Conservation (phyloP, 2,113 vertebrate genomes). For the Coreoperca whiteheadi region DNA sequence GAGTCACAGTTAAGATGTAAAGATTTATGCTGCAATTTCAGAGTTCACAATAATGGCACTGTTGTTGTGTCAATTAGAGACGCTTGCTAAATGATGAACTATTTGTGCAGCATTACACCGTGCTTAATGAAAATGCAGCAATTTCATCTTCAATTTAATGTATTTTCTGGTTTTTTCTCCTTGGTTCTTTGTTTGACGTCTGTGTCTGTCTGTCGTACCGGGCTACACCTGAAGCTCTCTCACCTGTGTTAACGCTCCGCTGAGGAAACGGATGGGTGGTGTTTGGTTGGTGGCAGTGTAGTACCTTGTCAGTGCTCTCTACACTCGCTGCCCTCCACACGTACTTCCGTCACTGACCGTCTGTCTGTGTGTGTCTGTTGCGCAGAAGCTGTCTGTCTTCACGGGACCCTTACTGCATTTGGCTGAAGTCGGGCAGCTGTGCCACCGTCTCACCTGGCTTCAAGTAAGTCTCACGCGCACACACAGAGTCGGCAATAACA, state of each 20-base stretch:
- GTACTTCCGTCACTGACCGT: constrained; percentile 18
- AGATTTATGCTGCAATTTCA: constrained; percentile 6
- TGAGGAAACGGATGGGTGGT: constrained; percentile 7
- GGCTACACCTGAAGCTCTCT: neutral
- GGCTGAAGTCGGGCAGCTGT: constrained; percentile 87
- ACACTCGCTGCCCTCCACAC: constrained; percentile 1
- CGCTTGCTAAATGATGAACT: neutral
- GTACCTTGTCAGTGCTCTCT: constrained; percentile 13
- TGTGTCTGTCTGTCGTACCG: neutral
- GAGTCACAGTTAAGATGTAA: neutral
- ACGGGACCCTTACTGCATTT: constrained; percentile 91
- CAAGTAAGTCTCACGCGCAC: constrained; percentile 81
- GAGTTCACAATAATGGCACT: neutral
- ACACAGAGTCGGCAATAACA: neutral
- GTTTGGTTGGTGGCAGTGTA: constrained; percentile 9
- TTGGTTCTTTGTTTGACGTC: neutral
- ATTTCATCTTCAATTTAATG: neutral
- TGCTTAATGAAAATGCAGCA: neutral
- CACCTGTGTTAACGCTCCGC: neutral
- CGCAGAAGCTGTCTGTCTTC: constrained; percentile 90
- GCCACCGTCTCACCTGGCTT: constrained; percentile 80
- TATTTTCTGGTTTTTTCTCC: neutral
- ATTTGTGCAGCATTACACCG: neutral
- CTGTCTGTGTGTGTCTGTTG: constrained; percentile 42
- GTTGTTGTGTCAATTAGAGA: constrained; percentile 7